Percentiles rank a stretch among this genome's conserved stretches.
Conservation (phyloP, 2,113 vertebrate species). For the Sardina pilchardus region DNA sequence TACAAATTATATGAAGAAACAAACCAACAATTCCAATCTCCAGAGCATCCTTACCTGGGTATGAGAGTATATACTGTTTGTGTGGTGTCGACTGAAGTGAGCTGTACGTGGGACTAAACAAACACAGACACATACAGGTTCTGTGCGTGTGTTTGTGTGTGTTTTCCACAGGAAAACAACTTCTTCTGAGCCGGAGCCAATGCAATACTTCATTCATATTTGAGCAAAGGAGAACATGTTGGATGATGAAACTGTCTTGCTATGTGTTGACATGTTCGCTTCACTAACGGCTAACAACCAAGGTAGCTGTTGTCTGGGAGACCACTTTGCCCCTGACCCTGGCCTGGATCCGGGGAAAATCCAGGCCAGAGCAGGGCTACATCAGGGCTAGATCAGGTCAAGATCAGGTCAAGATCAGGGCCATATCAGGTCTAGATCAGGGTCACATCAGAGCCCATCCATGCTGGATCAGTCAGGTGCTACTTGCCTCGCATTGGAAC, state of each 20-base stretch:
- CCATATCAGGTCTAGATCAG: background rate
- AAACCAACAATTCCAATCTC: background rate
- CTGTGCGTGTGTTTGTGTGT: background rate
- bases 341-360: background rate
- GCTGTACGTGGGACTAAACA: background rate
- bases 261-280: background rate
- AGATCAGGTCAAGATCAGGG: background rate
- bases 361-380: background rate
- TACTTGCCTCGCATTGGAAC: background rate
- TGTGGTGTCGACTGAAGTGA: background rate
- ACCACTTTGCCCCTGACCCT: background rate
- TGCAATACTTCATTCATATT: constrained; percentile 15
- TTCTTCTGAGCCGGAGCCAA: background rate
- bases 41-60: background rate
- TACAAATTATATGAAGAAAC: background rate
- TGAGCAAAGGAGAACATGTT: background rate
- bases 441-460: background rate
- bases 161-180: background rate
- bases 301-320: background rate
- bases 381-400: background rate
- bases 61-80: background rate
- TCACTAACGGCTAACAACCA: background rate
- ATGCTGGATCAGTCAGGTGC: background rate
- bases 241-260: constrained; percentile 1
- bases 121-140: background rate